Evolutionary conservation across 2,797 vertebrate species (phyloP).

Genomic region (Lepilemur ruficaudatus): DNA sequence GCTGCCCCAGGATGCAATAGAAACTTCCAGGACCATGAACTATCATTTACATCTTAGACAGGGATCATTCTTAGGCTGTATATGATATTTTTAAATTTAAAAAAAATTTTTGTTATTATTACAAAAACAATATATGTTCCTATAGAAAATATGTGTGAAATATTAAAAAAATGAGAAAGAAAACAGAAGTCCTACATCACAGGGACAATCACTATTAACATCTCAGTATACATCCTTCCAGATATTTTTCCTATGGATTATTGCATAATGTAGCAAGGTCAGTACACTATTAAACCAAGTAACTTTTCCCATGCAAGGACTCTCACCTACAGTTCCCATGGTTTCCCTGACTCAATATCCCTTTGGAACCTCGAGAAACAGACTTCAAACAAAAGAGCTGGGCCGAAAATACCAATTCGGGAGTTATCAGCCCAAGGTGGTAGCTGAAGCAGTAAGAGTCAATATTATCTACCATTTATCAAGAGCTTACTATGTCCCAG

Average conservation of each 20-base stretch:
- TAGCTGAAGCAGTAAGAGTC: background rate
- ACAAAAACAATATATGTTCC: background rate
- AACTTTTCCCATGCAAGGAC: background rate
- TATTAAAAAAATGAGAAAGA: background rate
- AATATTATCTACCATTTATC: background rate
- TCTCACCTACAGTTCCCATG: background rate
- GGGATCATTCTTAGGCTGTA: background rate
- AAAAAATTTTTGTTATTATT: background rate
- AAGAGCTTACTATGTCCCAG: background rate
- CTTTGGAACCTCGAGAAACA: background rate
- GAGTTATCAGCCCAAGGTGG: background rate
- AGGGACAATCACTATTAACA: background rate
- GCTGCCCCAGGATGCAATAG: background rate
- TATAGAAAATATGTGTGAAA: background rate
- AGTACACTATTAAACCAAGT: background rate
- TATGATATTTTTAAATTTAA: background rate
- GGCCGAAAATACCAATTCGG: background rate
- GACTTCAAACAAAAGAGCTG: background rate
- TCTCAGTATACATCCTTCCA: background rate
- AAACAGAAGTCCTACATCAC: too few species aligned
- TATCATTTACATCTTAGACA: background rate
- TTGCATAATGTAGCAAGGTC: background rate
- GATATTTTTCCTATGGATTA: background rate
- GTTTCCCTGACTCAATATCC: background rate
- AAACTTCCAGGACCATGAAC: background rate